Conservation (phyloP, 2,797 vertebrate species). For the Odontamblyopus rebecca region DNA sequence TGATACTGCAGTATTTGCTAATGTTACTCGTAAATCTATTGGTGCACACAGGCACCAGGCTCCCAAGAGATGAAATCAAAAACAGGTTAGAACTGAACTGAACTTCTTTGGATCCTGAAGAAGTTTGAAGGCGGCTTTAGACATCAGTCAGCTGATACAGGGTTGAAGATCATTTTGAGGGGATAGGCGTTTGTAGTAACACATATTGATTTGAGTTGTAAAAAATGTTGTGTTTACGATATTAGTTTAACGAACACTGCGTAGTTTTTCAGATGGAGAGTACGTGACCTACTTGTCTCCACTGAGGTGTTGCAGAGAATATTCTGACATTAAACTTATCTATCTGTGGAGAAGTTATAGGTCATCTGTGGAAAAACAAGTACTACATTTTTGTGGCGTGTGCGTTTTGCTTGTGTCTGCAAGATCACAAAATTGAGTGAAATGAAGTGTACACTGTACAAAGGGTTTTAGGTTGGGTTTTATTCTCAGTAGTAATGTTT, state of each 20-base stretch:
- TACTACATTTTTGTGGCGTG: slow-evolving; percentile 16
- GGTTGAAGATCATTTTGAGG: background rate
- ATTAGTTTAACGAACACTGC: background rate
- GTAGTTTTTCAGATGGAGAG: no score
- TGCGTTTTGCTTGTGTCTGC: slow-evolving; percentile 21
- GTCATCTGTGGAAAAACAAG: background rate
- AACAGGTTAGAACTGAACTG: background rate
- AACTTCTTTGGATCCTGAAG: background rate
- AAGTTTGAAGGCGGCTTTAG: background rate
- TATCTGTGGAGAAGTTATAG: no score
- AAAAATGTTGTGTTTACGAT: background rate
- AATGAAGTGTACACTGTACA: slow-evolving; percentile 39
- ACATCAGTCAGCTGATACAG: background rate
- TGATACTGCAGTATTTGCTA: slow-evolving; percentile 6
- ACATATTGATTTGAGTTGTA: background rate
- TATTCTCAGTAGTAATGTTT: slow-evolving; percentile 14
- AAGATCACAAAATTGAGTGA: slow-evolving; percentile 46
- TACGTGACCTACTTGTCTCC: no score
- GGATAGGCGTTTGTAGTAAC: background rate
- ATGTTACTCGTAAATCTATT: slow-evolving; percentile 7
- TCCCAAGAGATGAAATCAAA: background rate
- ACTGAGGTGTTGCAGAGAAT: no score
- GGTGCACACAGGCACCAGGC: background rate
- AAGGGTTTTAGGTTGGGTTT: slow-evolving; percentile 30
- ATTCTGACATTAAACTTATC: no score